Conservation (phyloP, 2,113 vertebrate genomes). For the Indicator maculatus region DNA sequence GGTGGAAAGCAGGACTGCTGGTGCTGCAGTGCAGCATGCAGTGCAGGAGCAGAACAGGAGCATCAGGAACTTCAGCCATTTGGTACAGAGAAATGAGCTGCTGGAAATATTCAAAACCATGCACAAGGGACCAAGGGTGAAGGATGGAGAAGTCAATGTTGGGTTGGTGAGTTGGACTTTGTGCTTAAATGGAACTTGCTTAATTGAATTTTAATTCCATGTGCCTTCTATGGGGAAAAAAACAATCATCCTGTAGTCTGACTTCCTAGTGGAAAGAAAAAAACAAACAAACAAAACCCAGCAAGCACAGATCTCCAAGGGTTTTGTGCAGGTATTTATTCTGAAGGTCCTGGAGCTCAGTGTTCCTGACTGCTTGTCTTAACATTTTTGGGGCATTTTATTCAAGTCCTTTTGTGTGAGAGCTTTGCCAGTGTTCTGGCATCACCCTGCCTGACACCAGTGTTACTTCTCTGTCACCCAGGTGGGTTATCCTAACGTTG, state of each 20-base stretch:
- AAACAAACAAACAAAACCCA: neutral
- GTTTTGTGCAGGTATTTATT: neutral
- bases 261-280: neutral
- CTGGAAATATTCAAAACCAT: conserved; percentile 83
- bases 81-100: conserved; percentile 88
- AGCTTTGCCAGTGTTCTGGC: neutral
- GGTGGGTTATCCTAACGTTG: conserved; percentile 98
- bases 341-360: neutral
- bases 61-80: conserved; percentile 82
- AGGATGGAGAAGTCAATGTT: conserved; percentile 88
- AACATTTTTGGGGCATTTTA: neutral
- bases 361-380: neutral
- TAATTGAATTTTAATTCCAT: neutral
- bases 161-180: conserved; percentile 85
- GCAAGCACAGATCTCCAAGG: neutral
- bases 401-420: neutral
- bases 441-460: neutral
- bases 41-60: neutral
- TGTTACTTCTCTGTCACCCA: neutral
- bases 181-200: neutral
- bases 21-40: neutral
- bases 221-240: neutral
- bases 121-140: conserved; percentile 80
- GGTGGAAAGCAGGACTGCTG: neutral
- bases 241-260: neutral